Evolutionary conservation across 2,888 invertebrate species (phyloP), one percentile per base, ranked within the genome.

Genomic region (Cheilosia variabilis): DNA sequence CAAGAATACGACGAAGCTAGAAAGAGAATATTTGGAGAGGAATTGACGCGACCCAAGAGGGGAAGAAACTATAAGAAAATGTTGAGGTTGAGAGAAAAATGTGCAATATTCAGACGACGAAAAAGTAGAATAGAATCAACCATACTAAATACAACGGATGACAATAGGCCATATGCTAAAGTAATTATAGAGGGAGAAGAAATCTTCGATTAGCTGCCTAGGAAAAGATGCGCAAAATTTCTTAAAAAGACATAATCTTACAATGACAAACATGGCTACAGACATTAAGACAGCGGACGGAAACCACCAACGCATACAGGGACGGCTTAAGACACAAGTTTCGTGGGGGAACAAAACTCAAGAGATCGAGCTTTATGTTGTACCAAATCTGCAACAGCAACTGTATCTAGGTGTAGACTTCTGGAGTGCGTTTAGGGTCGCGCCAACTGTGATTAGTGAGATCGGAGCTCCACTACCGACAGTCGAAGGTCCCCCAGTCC

Each of bases 331-430:
- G 2, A 34, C 9, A 0, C 31, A 34, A 34, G 31, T 34, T 34
- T 34, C 31, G 31, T 34, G 31, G 31, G 31, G 31, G 31, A 19
- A 27, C 13, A 31, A 31, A 15, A 57, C 55, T 4, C 55, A 68
- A 1, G 31, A 45, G 1, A 27, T 57, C 3, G 57, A 68, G 13
- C 10, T 72, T 4, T 72, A 27, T 27, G 52, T 73, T 0, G 89
- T 86, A 76, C 88, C 52, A 2, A 43, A 15, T 7, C 52, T 53
- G 2, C 43, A 50, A 19, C 53, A 62, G 17, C 60, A 71, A 15
- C 52, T 58, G 1, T 72, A 63, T 15, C n/a, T 63, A 0, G 63
- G 55, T 1, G 22, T 63, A n/a, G 73, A 45, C 19, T 63, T 73
- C n/a, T 73, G 55, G 45, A 73, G 47, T 6, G n/a, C 13, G 2